These are phyloP conservation scores for Cyphomyrmex costatus DNA, from an alignment of 1,140 invertebrate species.

Conservation along the genomic window DNA sequence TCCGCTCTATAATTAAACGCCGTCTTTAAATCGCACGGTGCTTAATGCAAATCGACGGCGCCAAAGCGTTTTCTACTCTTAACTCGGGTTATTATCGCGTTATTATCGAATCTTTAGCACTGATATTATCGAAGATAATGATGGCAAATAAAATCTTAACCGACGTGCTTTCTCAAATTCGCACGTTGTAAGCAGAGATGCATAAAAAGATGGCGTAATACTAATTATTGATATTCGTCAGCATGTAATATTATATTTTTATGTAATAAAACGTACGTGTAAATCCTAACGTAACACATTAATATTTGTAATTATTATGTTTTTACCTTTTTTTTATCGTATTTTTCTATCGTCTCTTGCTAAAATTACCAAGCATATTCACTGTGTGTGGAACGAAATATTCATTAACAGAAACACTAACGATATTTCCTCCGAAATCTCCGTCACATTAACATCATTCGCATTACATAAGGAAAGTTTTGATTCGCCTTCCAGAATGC, in stretches of 20 bases:
- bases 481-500: slow-evolving; percentile 44
- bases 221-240: neutral
- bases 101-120: no score
- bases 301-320: neutral
- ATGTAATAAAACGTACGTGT: no score
- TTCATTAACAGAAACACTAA: neutral
- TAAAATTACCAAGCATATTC: neutral
- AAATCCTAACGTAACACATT: no score
- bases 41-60: slow-evolving; percentile 50
- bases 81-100: neutral
- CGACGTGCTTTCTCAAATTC: neutral
- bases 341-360: neutral
- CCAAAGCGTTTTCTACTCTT: slow-evolving; percentile 39
- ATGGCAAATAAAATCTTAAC: neutral
- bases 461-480: slow-evolving; percentile 47
- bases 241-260: neutral
- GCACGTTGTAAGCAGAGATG: neutral
- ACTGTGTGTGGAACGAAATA: no score
- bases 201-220: neutral
- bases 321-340: neutral
- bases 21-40: slow-evolving; percentile 18
- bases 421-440: slow-evolving; percentile 23
- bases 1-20: slow-evolving; percentile 63
- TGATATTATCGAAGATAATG: neutral
- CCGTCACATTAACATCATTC: neutral